A percentile compares a stretch with the other conserved stretches of the same genome.
Evolutionary conservation across 2,113 vertebrate species (phyloP).

Genomic region (Chamaetylas fuelleborni): DNA sequence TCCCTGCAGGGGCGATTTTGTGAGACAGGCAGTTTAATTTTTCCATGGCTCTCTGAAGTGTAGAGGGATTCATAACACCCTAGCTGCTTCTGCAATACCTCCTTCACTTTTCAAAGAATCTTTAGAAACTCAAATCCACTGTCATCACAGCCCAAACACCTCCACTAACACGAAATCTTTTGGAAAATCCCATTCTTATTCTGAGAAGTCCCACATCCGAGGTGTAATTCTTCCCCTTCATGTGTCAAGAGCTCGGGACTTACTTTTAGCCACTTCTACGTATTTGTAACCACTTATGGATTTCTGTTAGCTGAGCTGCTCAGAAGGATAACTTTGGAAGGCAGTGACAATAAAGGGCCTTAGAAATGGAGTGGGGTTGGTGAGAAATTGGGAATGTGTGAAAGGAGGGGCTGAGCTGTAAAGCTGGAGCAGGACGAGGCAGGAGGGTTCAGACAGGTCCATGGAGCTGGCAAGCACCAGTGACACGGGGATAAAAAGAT

Average conservation of each 20-base stretch:
- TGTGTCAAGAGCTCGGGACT: not conserved
- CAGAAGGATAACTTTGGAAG: not conserved
- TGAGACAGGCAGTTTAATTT: not conserved
- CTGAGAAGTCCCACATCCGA: not conserved
- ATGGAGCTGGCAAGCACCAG: rapidly evolving
- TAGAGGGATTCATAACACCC: not conserved
- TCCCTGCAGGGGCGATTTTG: not conserved
- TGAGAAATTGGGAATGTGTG: not conserved
- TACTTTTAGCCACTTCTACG: not conserved
- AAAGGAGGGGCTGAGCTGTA: not conserved
- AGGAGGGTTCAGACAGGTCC: not conserved
- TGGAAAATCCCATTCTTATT: not conserved
- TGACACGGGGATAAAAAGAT: rapidly evolving
- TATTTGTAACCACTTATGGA: not conserved
- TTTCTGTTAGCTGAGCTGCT: not conserved
- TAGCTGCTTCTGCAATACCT: not conserved
- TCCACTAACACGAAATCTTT: not conserved
- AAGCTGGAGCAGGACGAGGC: not conserved
- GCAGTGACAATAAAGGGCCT: not conserved
- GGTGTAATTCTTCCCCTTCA: not conserved
- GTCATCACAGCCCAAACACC: not conserved
- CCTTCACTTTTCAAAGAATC: not conserved
- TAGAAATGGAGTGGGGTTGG: not conserved
- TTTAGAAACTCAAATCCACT: not conserved
- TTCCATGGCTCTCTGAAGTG: not conserved